Conservation (phyloP, 2,113 vertebrate species). For the Equus przewalskii region DNA sequence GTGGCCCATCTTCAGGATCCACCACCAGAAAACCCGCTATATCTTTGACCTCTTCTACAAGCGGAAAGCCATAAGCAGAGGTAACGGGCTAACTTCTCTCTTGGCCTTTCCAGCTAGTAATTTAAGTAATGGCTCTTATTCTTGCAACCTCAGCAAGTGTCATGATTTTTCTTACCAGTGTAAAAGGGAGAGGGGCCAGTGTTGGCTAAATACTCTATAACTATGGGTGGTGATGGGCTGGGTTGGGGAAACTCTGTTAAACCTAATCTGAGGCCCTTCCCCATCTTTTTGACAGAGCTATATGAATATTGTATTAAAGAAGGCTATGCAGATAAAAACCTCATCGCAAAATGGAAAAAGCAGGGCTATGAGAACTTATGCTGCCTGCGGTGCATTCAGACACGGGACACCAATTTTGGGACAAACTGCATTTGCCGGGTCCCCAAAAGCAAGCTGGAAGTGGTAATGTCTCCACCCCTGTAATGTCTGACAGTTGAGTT, state of each 20-base stretch:
- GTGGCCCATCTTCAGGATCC: constrained; percentile 99
- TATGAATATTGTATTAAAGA: constrained; percentile 99
- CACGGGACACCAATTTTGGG: constrained; percentile 98
- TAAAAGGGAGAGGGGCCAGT: neutral
- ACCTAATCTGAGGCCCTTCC: neutral
- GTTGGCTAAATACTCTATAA: neutral
- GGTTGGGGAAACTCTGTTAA: neutral
- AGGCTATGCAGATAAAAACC: constrained; percentile 98
- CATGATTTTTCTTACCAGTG: neutral
- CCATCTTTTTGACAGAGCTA: constrained; percentile 89
- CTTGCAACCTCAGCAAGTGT: neutral
- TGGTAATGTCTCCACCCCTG: constrained; percentile 88
- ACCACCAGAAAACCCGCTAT: constrained; percentile 98
- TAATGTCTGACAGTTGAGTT: neutral
- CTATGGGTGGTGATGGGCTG: neutral
- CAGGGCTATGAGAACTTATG: constrained; percentile 99
- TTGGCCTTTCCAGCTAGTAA: neutral
- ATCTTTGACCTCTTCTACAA: constrained; percentile 99
- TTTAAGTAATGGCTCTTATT: neutral
- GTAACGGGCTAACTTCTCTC: constrained; percentile 80
- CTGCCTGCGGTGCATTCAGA: constrained; percentile 98
- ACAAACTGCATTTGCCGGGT: constrained; percentile 99
- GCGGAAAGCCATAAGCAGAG: constrained; percentile 99
- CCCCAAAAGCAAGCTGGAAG: constrained; percentile 99
- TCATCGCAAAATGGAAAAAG: constrained; percentile 99